Percentiles rank a stretch among this genome's conserved stretches.
phyloP scores from a whole-genome alignment of 2,888 invertebrate genomes.

The Drosophila tanythrix region DNA sequence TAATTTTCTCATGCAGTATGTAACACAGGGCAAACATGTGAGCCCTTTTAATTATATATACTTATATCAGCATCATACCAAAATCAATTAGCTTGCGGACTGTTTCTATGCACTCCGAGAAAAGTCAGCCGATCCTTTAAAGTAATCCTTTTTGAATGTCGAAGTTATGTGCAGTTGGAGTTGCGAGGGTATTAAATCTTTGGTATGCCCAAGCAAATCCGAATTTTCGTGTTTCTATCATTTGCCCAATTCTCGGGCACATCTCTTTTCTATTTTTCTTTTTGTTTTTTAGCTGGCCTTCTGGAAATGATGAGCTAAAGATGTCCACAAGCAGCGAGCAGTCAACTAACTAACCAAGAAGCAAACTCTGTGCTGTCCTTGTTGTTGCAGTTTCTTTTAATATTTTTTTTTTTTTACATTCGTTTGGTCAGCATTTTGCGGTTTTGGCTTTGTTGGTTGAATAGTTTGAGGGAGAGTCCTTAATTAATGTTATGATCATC shows the following conservation, averaged over 20 bases:
- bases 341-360: slow-evolving; percentile 50
- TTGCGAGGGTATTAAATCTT: background rate
- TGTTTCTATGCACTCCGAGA: background rate
- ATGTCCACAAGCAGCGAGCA: slow-evolving; percentile 31
- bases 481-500: slow-evolving; percentile 75
- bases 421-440: slow-evolving; percentile 53
- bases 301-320: slow-evolving; percentile 47
- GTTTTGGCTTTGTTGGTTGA: slow-evolving; percentile 61
- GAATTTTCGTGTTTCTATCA: background rate
- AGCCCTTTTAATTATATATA: background rate
- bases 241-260: slow-evolving; percentile 1
- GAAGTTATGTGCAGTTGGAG: background rate
- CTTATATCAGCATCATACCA: background rate
- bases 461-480: slow-evolving; percentile 59
- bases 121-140: background rate
- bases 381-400: slow-evolving; percentile 17
- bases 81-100: background rate
- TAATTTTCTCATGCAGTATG: background rate
- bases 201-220: background rate
- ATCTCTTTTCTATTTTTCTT: background rate
- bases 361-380: slow-evolving; percentile 26
- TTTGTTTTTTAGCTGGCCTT: slow-evolving; percentile 15
- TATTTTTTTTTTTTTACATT: slow-evolving; percentile 36
- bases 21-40: background rate
- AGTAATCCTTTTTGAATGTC: background rate